Evolutionary conservation across 2,797 vertebrate species (phyloP).

Genomic region (Yasuhikotakia modesta): DNA sequence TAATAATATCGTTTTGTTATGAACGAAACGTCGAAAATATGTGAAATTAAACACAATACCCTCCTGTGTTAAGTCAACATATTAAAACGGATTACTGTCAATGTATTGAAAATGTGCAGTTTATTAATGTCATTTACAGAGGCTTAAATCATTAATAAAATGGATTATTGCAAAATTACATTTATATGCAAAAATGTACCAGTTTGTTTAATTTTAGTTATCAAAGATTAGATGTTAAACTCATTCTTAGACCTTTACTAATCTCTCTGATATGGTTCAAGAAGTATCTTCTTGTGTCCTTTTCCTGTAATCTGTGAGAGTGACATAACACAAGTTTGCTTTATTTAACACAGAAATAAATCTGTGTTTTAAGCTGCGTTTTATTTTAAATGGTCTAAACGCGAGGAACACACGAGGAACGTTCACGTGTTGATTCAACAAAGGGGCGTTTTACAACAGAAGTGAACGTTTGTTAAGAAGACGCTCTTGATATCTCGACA

Average conservation of each 20-base stretch:
- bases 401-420: not conserved
- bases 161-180: too few species aligned
- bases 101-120: not conserved
- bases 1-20: not conserved
- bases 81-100: not conserved
- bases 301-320: constrained; percentile 51
- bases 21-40: not conserved
- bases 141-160: not conserved
- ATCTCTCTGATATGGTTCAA: constrained; percentile 60
- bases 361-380: not conserved
- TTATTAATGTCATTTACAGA: not conserved
- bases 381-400: not conserved
- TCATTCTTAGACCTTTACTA: constrained; percentile 64
- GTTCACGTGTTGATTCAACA: not conserved
- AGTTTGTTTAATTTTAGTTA: constrained; percentile 18
- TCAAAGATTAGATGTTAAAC: constrained; percentile 48
- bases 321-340: constrained; percentile 46
- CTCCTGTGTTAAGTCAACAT: not conserved
- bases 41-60: not conserved
- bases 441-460: not conserved
- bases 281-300: constrained; percentile 52
- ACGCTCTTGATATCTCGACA: constrained; percentile 12
- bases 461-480: not conserved
- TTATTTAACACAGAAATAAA: not conserved
- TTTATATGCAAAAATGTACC: constrained; percentile 2